Conservation (phyloP, 2,113 vertebrate species). For the Vombatus ursinus region DNA sequence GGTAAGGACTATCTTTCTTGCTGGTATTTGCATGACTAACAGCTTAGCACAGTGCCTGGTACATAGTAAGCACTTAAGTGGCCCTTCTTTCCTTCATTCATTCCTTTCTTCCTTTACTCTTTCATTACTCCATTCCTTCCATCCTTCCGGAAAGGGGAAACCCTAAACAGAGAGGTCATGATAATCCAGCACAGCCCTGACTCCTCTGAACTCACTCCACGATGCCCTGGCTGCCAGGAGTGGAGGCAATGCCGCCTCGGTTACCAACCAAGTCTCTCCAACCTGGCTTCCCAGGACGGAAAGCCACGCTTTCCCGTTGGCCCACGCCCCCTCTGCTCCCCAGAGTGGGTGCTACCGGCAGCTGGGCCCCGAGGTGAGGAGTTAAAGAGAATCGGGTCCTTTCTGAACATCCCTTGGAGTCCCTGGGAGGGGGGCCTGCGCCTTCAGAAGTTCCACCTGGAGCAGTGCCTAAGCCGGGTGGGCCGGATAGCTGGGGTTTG, state of each 20-base stretch:
- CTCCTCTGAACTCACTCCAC: not conserved
- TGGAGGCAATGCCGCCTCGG: no score
- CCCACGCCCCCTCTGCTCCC: not conserved
- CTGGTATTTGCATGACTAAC: not conserved
- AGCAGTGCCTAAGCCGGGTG: not conserved
- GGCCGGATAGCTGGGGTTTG: conserved; percentile 56
- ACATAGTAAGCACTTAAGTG: no score
- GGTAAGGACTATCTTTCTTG: not conserved
- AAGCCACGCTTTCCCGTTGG: not conserved
- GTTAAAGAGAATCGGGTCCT: not conserved
- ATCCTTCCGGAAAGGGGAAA: not conserved
- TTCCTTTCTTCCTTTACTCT: no score
- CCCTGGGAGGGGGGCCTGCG: no score
- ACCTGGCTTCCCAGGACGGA: not conserved
- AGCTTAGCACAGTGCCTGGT: no score
- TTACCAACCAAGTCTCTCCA: not conserved
- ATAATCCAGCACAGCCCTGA: not conserved
- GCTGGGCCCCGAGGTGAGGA: not conserved
- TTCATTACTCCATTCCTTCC: no score
- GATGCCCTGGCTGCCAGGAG: no score
- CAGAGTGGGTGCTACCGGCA: no score
- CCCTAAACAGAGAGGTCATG: not conserved
- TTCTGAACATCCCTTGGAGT: not conserved
- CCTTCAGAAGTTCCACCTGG: not conserved
- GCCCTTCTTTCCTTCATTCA: not conserved